A percentile compares a stretch with the other conserved stretches of the same genome.
These are phyloP conservation scores for Lynx canadensis DNA, from an alignment of 2,113 vertebrate species.

Conservation along the genomic window DNA sequence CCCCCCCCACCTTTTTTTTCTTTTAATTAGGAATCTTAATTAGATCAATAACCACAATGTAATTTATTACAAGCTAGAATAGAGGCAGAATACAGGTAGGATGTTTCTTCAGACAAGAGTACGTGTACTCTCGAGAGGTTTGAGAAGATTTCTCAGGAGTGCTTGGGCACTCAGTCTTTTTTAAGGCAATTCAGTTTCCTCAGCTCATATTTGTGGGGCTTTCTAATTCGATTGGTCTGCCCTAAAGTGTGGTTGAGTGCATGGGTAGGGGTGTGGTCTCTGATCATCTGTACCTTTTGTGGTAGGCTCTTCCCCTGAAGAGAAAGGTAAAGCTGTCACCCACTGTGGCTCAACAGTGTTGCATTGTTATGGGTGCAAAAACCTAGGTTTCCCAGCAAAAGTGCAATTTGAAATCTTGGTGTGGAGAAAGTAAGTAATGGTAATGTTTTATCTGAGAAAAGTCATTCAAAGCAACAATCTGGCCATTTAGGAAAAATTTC, in stretches of 20 bases:
- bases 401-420: neutral
- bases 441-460: neutral
- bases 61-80: neutral
- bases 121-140: neutral
- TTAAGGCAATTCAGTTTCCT: neutral
- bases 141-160: neutral
- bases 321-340: neutral
- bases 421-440: neutral
- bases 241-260: neutral
- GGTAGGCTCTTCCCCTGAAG: neutral
- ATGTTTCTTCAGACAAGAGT: neutral
- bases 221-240: neutral
- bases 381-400: neutral
- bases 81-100: neutral
- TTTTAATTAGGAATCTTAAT: neutral
- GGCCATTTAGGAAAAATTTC: neutral
- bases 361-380: neutral
- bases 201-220: neutral
- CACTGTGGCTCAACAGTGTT: neutral
- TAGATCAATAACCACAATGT: neutral
- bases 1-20: too few species aligned
- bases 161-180: neutral
- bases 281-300: neutral
- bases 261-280: rapidly evolving
- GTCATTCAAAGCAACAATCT: neutral